These are phyloP conservation scores for Tetramorium alpestre DNA, from an alignment of 1,140 invertebrate genomes.

Conservation along the genomic window DNA sequence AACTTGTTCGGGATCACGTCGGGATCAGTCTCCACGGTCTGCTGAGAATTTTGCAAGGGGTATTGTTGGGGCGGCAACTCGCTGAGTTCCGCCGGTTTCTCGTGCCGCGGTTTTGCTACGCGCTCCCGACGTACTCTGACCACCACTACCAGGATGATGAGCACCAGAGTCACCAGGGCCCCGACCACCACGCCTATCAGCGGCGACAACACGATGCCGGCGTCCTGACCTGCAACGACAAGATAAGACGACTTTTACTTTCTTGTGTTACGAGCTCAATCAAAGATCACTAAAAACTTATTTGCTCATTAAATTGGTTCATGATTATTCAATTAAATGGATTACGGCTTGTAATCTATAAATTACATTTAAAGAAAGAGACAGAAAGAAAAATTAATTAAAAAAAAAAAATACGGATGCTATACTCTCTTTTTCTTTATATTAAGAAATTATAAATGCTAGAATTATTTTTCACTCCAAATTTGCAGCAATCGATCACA, in stretches of 20 bases:
- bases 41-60: slow-evolving; percentile 83
- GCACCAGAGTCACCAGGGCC: slow-evolving; percentile 85
- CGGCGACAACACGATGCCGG: slow-evolving; percentile 86
- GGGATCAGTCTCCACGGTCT: slow-evolving; percentile 89
- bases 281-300: not conserved
- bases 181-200: slow-evolving; percentile 86
- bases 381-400: too few relatives aligned
- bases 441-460: too few relatives aligned
- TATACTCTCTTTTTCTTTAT: too few relatives aligned
- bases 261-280: not conserved
- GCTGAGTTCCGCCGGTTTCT: slow-evolving; percentile 83
- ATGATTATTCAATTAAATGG: not conserved
- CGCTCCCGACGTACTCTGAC: slow-evolving; percentile 84
- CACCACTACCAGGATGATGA: slow-evolving; percentile 86
- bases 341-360: not conserved
- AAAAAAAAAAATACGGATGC: too few relatives aligned
- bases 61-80: slow-evolving; percentile 84
- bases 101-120: slow-evolving; percentile 82
- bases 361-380: not conserved
- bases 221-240: slow-evolving; percentile 85
- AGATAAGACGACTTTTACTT: not conserved
- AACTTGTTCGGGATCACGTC: slow-evolving; percentile 91
- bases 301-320: not conserved
- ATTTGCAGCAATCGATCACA: not conserved
- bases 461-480: not conserved